Conservation (phyloP, 2,797 vertebrate genomes). For the Mallotus villosus region DNA sequence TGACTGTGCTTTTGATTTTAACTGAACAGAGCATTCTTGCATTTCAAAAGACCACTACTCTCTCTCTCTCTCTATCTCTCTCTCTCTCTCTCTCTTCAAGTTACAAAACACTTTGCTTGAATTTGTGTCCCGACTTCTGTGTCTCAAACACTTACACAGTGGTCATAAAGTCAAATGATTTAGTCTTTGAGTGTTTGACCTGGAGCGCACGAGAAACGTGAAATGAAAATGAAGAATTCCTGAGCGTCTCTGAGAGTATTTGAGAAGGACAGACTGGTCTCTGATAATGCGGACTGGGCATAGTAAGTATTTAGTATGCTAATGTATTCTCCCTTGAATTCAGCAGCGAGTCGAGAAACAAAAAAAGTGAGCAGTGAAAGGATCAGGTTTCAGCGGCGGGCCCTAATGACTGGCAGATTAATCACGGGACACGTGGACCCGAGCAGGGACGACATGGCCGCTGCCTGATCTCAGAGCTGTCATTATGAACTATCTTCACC, state of each 20-base stretch:
- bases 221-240: background rate
- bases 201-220: background rate
- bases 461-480: slow-evolving; percentile 13
- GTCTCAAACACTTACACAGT: slow-evolving; percentile 4
- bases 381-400: slow-evolving; percentile 52
- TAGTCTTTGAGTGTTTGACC: background rate
- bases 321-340: slow-evolving; percentile 70
- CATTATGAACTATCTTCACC: slow-evolving; percentile 3
- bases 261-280: slow-evolving; percentile 35
- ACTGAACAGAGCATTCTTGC: too few relatives aligned
- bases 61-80: slow-evolving; percentile 22
- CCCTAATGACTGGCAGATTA: slow-evolving; percentile 61
- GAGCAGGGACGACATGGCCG: slow-evolving; percentile 3
- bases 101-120: background rate
- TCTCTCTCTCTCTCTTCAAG: background rate
- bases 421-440: slow-evolving; percentile 59
- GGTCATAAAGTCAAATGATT: slow-evolving; percentile 10
- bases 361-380: slow-evolving; percentile 59
- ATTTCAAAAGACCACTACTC: background rate
- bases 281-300: slow-evolving; percentile 35
- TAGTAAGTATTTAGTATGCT: slow-evolving; percentile 64
- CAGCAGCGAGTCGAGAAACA: slow-evolving; percentile 50
- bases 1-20: background rate
- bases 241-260: slow-evolving; percentile 11
- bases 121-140: background rate